Conservation (phyloP, 2,888 invertebrate genomes). For the Cryptocheilus praepositus region DNA sequence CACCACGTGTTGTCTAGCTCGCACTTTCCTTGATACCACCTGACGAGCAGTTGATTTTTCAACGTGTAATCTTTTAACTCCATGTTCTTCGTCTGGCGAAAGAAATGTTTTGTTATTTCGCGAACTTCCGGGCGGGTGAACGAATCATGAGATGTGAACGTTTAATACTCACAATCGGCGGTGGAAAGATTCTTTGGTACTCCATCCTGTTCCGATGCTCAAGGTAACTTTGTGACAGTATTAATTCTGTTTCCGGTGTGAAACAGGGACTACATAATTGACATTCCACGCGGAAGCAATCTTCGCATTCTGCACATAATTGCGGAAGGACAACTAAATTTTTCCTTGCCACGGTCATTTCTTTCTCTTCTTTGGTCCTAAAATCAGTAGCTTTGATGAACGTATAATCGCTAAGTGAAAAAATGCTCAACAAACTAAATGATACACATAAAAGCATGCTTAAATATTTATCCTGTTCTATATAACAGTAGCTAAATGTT, state of each 20-base stretch:
- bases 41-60: constrained; percentile 84
- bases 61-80: constrained; percentile 78
- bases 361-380: constrained; percentile 47
- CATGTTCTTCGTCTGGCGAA: constrained; percentile 70
- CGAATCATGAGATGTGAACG: too few relatives aligned
- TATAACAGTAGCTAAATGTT: too few relatives aligned
- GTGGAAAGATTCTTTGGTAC: constrained; percentile 89
- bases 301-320: constrained; percentile 79
- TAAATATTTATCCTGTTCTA: too few relatives aligned
- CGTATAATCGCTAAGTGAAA: too few relatives aligned
- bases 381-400: constrained; percentile 8
- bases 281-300: constrained; percentile 83
- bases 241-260: constrained; percentile 77
- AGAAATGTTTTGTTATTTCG: constrained; percentile 16
- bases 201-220: constrained; percentile 89
- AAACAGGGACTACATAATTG: constrained; percentile 88
- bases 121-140: too few relatives aligned
- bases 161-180: constrained; percentile 77
- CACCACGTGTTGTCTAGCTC: constrained; percentile 88
- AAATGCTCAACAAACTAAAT: too few relatives aligned
- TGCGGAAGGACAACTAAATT: constrained; percentile 87
- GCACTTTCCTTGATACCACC: constrained; percentile 95
- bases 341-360: constrained; percentile 85
- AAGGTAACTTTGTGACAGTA: constrained; percentile 82
- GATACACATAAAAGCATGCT: too few relatives aligned